phyloP scores from a whole-genome alignment of 2,888 invertebrate species.

The Fragum whitleyi region DNA sequence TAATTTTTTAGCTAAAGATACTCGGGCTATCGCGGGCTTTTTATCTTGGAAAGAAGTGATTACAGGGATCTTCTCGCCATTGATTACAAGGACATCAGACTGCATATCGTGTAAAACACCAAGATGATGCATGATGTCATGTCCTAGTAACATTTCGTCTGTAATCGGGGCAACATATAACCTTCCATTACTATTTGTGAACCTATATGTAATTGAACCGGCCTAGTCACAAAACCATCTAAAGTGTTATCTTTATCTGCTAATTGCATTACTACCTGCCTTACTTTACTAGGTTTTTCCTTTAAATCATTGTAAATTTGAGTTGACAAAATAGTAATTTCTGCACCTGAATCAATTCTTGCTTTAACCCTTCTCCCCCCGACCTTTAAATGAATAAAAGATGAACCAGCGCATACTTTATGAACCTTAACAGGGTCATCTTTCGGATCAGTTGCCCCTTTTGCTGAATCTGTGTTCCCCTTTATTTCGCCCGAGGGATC shows the following conservation, averaged over 20 bases:
- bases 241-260: no score
- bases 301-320: conserved; percentile 30
- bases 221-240: no score
- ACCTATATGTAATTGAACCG: conserved; percentile 19
- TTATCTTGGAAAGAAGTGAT: conserved; percentile 13
- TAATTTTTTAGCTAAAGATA: no score
- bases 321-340: conserved; percentile 34
- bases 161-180: conserved; percentile 33
- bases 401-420: conserved; percentile 27
- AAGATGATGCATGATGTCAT: conserved; percentile 31
- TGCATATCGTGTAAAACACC: conserved; percentile 25
- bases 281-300: conserved; percentile 20
- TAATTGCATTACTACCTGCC: no score
- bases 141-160: conserved; percentile 44
- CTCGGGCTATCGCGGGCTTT: conserved; percentile 7
- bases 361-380: conserved; percentile 31
- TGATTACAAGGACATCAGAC: neutral
- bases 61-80: no score
- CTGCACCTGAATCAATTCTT: conserved; percentile 37
- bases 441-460: neutral
- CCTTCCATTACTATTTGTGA: conserved; percentile 13
- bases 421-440: neutral
- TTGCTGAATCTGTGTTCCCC: no score
- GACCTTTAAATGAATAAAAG: conserved; percentile 21
- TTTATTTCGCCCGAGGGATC: neutral